Percentiles rank a stretch among this genome's conserved stretches.
phyloP scores from a whole-genome alignment of 2,888 invertebrate species.

The Trypoxylon attenuatum region DNA sequence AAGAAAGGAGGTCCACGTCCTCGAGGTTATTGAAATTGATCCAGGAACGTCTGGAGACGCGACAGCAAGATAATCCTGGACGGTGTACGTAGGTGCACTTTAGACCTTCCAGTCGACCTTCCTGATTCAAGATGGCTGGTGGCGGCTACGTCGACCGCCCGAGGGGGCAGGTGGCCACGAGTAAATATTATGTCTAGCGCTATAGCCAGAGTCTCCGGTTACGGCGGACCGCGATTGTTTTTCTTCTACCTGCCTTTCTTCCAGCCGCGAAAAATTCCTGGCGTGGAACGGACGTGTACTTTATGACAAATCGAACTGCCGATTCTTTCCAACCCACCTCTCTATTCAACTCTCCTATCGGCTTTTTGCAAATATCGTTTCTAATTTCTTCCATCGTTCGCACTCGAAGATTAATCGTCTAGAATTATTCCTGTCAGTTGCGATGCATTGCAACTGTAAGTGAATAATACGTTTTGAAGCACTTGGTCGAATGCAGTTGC shows the following conservation, averaged over 20 bases:
- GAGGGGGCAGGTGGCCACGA: constrained; percentile 37
- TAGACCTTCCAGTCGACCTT: constrained; percentile 55
- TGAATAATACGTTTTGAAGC: no score
- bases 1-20: no score
- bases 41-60: constrained; percentile 2
- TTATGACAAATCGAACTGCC: not conserved
- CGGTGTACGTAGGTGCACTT: constrained; percentile 22
- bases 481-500: no score
- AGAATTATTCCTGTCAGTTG: no score
- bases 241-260: constrained; percentile 30
- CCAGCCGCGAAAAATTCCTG: constrained; percentile 8
- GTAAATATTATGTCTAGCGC: constrained; percentile 63
- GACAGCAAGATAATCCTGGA: constrained; percentile 15
- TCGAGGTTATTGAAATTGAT: constrained; percentile 2
- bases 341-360: constrained; percentile 12
- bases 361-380: no score
- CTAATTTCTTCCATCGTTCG: not conserved
- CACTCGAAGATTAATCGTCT: no score
- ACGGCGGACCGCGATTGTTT: constrained; percentile 48
- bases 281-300: not conserved
- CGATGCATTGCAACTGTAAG: no score
- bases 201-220: constrained; percentile 51
- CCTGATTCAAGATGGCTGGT: constrained; percentile 36
- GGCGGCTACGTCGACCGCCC: constrained; percentile 26
- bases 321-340: not conserved